Conservation (phyloP, 2,113 vertebrate genomes). For the Microtus oregoni region DNA sequence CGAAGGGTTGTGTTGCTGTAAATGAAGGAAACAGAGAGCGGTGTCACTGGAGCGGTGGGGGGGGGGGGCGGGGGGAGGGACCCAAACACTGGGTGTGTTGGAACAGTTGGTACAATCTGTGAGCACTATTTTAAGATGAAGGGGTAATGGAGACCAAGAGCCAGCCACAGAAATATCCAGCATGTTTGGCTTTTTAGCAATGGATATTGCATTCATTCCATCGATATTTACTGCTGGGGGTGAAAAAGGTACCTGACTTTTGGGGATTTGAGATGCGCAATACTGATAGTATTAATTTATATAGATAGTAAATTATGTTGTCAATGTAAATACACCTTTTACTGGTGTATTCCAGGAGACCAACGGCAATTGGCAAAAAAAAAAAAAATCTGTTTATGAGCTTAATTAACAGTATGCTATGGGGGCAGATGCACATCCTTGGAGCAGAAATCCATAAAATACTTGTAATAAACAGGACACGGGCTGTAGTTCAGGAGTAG, state of each 20-base stretch:
- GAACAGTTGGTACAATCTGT: not conserved
- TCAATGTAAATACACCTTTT: not conserved
- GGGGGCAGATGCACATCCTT: not conserved
- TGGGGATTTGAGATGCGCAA: not conserved
- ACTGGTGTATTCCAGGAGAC: not conserved
- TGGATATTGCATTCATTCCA: not conserved
- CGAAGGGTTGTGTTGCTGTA: constrained; percentile 49
- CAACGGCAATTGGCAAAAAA: not conserved
- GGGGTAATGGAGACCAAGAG: not conserved
- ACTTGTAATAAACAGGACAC: not conserved
- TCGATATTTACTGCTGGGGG: not conserved
- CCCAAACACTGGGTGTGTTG: not conserved
- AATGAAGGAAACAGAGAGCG: not conserved
- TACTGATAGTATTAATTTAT: not conserved
- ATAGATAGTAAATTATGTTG: not conserved
- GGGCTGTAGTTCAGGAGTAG: not conserved
- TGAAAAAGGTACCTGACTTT: not conserved
- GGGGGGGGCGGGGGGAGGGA: too few relatives aligned
- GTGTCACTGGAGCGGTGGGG: not conserved
- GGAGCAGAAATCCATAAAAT: not conserved
- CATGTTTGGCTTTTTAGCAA: not conserved
- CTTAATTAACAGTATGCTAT: not conserved
- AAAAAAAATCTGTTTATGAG: not conserved
- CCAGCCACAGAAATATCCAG: not conserved
- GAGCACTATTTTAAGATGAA: not conserved